phyloP scores from a whole-genome alignment of 2,888 invertebrate species.

The Catonia carolina region DNA sequence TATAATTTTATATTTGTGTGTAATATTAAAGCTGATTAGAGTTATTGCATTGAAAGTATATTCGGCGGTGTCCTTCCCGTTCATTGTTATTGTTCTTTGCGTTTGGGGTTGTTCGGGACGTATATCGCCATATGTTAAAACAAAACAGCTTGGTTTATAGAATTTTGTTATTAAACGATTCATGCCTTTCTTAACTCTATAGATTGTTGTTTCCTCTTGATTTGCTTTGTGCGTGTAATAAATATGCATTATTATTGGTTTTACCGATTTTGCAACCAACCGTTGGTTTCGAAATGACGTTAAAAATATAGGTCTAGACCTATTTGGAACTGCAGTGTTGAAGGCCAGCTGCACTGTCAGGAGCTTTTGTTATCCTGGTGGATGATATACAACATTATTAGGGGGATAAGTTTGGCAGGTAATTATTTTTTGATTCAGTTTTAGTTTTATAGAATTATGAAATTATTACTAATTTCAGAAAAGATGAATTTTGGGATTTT shows the following conservation, averaged over 20 bases:
- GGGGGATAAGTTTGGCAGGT: background rate
- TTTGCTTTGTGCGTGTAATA: background rate
- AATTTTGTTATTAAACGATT: background rate
- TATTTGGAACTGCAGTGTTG: slow-evolving; percentile 6
- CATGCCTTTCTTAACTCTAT: background rate
- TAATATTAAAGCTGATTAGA: no score
- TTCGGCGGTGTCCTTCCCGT: no score
- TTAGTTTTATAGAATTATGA: no score
- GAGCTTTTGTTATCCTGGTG: background rate
- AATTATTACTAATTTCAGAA: no score
- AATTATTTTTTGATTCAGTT: no score
- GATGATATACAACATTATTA: background rate
- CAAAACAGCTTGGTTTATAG: slow-evolving; percentile 8
- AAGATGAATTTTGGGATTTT: no score
- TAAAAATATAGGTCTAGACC: slow-evolving; percentile 3
- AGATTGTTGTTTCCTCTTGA: background rate
- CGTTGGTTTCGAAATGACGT: background rate
- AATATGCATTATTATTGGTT: slow-evolving; percentile 4
- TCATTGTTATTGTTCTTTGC: background rate
- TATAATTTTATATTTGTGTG: no score
- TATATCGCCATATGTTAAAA: slow-evolving; percentile 29
- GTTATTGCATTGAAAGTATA: no score
- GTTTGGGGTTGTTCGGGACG: slow-evolving; percentile 1
- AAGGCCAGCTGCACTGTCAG: slow-evolving; percentile 20
- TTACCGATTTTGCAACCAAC: slow-evolving; percentile 9